Conservation (phyloP, 2,113 vertebrate genomes). For the Apaloderma vittatum region DNA sequence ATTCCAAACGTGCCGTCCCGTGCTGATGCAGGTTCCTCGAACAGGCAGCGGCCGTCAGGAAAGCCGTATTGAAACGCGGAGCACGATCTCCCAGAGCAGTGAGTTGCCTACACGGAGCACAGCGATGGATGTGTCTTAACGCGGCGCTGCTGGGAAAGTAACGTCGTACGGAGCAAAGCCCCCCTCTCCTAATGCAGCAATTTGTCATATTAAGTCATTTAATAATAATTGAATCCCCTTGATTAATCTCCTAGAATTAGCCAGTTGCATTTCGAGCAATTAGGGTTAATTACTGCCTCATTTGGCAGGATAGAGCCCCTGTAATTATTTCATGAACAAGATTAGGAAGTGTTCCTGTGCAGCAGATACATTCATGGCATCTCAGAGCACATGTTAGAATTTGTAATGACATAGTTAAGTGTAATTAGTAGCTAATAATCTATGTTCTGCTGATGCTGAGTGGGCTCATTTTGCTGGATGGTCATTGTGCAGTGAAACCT, state of each 20-base stretch:
- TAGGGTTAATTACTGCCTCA: slow-evolving; percentile 95
- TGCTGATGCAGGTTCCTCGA: background rate
- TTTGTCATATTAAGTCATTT: slow-evolving; percentile 92
- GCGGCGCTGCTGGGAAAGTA: slow-evolving; percentile 5
- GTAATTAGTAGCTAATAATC: slow-evolving; percentile 86
- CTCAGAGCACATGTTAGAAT: slow-evolving; percentile 74
- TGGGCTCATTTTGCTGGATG: slow-evolving; percentile 42
- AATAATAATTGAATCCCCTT: slow-evolving; percentile 87
- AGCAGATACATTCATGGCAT: slow-evolving; percentile 78
- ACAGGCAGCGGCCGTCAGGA: rapidly evolving
- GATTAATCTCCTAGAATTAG: slow-evolving; percentile 93
- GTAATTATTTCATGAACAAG: slow-evolving; percentile 89
- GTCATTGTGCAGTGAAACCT: slow-evolving; percentile 33
- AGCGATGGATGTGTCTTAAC: background rate
- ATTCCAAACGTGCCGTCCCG: rapidly evolving
- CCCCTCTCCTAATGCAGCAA: slow-evolving; percentile 75
- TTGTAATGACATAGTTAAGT: slow-evolving; percentile 88
- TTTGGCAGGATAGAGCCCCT: slow-evolving; percentile 88
- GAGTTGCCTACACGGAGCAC: background rate
- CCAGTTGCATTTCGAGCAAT: slow-evolving; percentile 89
- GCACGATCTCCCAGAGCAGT: background rate
- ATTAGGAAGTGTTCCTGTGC: slow-evolving; percentile 78
- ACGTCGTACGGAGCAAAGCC: background rate
- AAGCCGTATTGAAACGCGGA: background rate
- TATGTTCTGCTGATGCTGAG: slow-evolving; percentile 69